Evolutionary conservation across 2,888 invertebrate species (phyloP).

Genomic region (Tachina lurida): DNA sequence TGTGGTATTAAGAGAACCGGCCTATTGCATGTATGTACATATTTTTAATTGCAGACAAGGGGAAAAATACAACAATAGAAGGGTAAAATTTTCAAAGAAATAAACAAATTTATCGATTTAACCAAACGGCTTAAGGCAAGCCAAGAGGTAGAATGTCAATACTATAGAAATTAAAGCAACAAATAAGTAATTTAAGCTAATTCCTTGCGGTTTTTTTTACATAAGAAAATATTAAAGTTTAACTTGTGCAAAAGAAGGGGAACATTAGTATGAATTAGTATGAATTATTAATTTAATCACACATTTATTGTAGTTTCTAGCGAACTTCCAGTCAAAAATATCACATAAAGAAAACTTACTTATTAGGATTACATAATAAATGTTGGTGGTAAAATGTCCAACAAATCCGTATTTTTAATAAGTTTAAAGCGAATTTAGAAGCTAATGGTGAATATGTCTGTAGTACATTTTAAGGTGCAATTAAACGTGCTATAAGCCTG

Average conservation of each 20-base stretch:
- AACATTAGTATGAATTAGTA: too few relatives aligned
- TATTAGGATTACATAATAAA: too few relatives aligned
- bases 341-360: too few relatives aligned
- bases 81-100: constrained; percentile 2
- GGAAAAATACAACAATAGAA: constrained; percentile 7
- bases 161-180: constrained; percentile 21
- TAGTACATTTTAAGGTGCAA: too few relatives aligned
- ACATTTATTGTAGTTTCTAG: too few relatives aligned
- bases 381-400: too few relatives aligned
- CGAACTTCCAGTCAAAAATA: too few relatives aligned
- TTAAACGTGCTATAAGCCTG: too few relatives aligned
- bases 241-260: background rate
- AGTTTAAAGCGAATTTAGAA: too few relatives aligned
- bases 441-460: too few relatives aligned
- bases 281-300: too few relatives aligned
- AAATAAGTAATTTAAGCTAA: background rate
- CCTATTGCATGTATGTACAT: background rate
- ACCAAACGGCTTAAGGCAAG: constrained; percentile 34
- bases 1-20: constrained; percentile 15
- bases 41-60: constrained; percentile 30
- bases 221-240: background rate
- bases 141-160: constrained; percentile 36
- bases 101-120: constrained; percentile 48
- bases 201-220: background rate
- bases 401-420: too few relatives aligned